Percentiles rank a stretch among this genome's conserved stretches.
phyloP scores from a whole-genome alignment of 2,888 invertebrate species.

The Monopis laevigella region DNA sequence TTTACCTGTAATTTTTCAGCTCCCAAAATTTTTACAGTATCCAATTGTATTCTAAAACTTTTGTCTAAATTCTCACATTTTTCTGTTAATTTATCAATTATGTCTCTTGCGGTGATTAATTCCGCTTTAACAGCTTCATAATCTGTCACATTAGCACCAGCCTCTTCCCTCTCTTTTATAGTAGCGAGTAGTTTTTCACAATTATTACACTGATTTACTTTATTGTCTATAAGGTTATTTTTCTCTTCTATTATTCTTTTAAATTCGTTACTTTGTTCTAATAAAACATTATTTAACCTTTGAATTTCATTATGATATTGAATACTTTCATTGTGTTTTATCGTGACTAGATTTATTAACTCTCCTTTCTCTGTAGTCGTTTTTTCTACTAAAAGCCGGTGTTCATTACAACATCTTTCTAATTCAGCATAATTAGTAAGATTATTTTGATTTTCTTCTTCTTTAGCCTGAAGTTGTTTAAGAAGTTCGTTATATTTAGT shows the following conservation, averaged over 20 bases:
- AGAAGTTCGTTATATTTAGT: slow-evolving; percentile 26
- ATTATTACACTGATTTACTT: slow-evolving; percentile 27
- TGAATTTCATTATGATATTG: slow-evolving; percentile 89
- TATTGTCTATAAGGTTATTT: slow-evolving; percentile 28
- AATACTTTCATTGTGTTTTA: slow-evolving; percentile 86
- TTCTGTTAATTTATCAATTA: slow-evolving; percentile 69
- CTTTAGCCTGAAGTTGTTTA: slow-evolving; percentile 37
- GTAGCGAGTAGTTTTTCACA: slow-evolving; percentile 37
- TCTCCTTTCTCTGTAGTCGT: slow-evolving; percentile 70
- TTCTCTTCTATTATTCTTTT: slow-evolving; percentile 40
- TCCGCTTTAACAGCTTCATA: slow-evolving; percentile 46
- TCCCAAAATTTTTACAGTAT: slow-evolving; percentile 68
- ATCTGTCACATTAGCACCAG: slow-evolving; percentile 37
- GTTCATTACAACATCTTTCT: slow-evolving; percentile 35
- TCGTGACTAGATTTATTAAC: slow-evolving; percentile 75
- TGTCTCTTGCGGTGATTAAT: slow-evolving; percentile 64
- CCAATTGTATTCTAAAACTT: slow-evolving; percentile 73
- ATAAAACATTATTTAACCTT: slow-evolving; percentile 71
- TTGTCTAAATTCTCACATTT: slow-evolving; percentile 75
- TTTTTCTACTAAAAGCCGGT: slow-evolving; percentile 34
- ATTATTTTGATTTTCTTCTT: slow-evolving; percentile 20
- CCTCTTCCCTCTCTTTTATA: slow-evolving; percentile 48
- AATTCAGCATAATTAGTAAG: slow-evolving; percentile 29
- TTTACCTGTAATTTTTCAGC: slow-evolving; percentile 67
- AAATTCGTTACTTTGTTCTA: slow-evolving; percentile 57